Conservation (phyloP, 2,888 invertebrate species). For the Megalurothrips usitatus region DNA sequence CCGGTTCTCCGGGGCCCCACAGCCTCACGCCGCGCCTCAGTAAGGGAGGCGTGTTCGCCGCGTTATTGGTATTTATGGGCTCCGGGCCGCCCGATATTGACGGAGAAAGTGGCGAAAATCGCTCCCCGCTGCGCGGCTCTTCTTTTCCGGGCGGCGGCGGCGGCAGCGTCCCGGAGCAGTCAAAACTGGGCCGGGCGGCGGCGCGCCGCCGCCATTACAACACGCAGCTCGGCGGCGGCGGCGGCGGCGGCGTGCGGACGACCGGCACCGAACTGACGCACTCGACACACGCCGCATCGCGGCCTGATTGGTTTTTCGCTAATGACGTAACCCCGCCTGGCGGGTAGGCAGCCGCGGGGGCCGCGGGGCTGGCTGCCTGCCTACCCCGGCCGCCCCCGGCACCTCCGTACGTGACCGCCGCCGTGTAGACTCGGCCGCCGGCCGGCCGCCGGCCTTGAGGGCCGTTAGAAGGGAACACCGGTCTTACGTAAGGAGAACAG, state of each 20-base stretch:
- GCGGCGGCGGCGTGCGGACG: too few relatives aligned
- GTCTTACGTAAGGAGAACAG: neutral
- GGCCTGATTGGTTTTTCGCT: neutral
- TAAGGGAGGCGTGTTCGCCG: neutral
- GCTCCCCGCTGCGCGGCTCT: neutral
- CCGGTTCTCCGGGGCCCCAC: too few relatives aligned
- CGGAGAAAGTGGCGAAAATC: neutral
- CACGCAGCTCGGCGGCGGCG: too few relatives aligned
- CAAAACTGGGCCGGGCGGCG: too few relatives aligned
- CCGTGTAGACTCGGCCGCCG: neutral
- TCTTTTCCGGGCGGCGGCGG: too few relatives aligned
- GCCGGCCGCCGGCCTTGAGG: neutral
- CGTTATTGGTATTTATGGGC: too few relatives aligned
- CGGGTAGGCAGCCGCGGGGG: neutral
- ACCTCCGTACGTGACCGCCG: neutral
- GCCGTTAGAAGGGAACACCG: too few relatives aligned
- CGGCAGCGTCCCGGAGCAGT: too few relatives aligned
- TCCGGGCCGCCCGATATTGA: neutral
- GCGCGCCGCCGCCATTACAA: too few relatives aligned
- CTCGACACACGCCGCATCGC: neutral
- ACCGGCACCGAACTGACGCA: neutral
- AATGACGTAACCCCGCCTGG: neutral
- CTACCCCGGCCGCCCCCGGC: neutral
- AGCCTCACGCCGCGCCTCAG: too few relatives aligned
- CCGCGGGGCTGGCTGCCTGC: neutral